phyloP scores from a whole-genome alignment of 2,797 vertebrate species.

The Monodelphis domestica region DNA sequence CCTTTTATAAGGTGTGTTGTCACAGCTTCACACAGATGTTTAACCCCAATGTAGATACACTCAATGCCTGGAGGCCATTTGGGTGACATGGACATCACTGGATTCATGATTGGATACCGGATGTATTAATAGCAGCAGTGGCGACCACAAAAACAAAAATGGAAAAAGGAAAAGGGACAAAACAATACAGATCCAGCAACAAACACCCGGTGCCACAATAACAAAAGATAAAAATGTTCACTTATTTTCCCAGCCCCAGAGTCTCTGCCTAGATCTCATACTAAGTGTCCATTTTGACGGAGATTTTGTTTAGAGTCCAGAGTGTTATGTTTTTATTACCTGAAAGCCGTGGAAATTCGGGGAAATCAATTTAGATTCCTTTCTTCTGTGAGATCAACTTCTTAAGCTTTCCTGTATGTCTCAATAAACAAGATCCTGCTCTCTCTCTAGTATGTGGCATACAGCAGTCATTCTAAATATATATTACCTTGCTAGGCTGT shows the following conservation, averaged over 20 bases:
- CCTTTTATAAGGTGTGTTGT: constrained; percentile 90
- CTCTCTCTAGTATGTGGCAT: constrained; percentile 70
- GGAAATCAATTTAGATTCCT: constrained; percentile 86
- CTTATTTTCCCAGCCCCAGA: constrained; percentile 84
- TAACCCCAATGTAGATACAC: constrained; percentile 89
- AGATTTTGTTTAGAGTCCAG: constrained; percentile 86
- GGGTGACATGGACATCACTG: constrained; percentile 87
- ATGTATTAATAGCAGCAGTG: constrained; percentile 85
- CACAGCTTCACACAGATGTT: constrained; percentile 89
- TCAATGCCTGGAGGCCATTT: constrained; percentile 87
- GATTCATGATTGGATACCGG: constrained; percentile 88
- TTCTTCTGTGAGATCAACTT: constrained; percentile 81
- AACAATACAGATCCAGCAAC: not conserved
- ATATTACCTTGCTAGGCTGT: constrained; percentile 71
- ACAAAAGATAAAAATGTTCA: constrained; percentile 80
- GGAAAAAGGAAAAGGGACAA: constrained; percentile 61
- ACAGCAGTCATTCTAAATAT: constrained; percentile 73
- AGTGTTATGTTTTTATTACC: constrained; percentile 87
- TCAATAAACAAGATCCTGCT: constrained; percentile 82
- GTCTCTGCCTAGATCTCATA: constrained; percentile 85
- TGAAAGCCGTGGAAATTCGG: constrained; percentile 85
- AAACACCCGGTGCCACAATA: not conserved
- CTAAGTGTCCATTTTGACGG: constrained; percentile 85
- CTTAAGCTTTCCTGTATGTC: constrained; percentile 83
- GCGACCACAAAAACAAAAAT: constrained; percentile 65